Conservation (phyloP, 2,113 vertebrate genomes). For the Notothenia rossii region DNA sequence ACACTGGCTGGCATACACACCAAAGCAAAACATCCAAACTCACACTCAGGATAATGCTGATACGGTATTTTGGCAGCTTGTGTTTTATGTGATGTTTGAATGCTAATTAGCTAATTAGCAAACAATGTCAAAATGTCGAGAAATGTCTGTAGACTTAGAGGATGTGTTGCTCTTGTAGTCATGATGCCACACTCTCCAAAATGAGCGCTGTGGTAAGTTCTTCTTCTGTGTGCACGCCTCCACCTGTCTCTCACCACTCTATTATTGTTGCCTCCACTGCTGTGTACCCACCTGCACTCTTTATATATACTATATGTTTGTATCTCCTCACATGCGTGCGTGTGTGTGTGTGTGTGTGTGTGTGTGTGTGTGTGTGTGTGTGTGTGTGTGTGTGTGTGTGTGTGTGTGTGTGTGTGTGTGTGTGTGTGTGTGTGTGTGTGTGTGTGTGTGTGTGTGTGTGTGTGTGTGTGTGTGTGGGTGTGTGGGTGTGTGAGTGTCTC, state of each 20-base stretch:
- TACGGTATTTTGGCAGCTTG: not conserved
- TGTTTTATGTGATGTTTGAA: not conserved
- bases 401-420: conserved; percentile 54
- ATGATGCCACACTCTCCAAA: not conserved
- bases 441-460: conserved; percentile 46
- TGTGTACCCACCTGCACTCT: conserved; percentile 64
- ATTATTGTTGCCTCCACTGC: conserved; percentile 46
- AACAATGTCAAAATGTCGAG: conserved; percentile 5
- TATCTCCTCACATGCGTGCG: conserved; percentile 57
- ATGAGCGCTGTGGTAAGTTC: conserved; percentile 3
- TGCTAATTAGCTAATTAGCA: not conserved
- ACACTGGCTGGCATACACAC: not conserved
- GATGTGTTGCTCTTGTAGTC: conserved; percentile 11
- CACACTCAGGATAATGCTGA: not conserved
- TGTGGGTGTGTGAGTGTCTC: conserved; percentile 51
- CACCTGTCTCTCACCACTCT: conserved; percentile 56
- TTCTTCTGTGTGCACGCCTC: conserved; percentile 62
- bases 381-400: conserved; percentile 49
- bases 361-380: conserved; percentile 53
- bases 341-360: conserved; percentile 47
- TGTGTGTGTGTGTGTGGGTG: conserved; percentile 49
- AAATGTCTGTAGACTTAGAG: conserved; percentile 4
- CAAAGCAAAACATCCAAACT: not conserved
- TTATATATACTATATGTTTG: conserved; percentile 62
- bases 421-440: conserved; percentile 51